These are phyloP conservation scores for Andrena dorsata DNA, from an alignment of 2,888 invertebrate species.

Conservation along the genomic window DNA sequence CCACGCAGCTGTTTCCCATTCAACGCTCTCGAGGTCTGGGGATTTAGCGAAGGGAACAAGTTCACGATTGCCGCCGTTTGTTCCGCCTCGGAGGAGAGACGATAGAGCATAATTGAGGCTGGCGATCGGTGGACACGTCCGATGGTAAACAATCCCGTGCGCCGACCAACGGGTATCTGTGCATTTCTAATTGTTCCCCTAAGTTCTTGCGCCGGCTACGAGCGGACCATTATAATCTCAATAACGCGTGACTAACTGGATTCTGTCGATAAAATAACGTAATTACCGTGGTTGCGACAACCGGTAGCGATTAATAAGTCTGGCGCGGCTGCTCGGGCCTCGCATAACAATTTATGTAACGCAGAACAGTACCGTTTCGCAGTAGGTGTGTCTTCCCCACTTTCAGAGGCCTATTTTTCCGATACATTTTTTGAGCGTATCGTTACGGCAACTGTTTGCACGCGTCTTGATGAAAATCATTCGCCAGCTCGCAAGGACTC, in stretches of 20 bases:
- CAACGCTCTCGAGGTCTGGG: too few relatives aligned
- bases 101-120: too few relatives aligned
- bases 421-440: conserved; percentile 19
- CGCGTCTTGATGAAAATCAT: neutral
- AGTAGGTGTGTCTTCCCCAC: conserved; percentile 48
- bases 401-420: conserved; percentile 1
- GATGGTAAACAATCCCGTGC: neutral
- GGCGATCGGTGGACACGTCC: too few relatives aligned
- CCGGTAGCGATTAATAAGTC: conserved; percentile 57
- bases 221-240: neutral
- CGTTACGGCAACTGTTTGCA: neutral
- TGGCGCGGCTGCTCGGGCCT: conserved; percentile 33
- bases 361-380: conserved; percentile 49
- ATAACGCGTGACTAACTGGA: conserved; percentile 40
- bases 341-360: conserved; percentile 64
- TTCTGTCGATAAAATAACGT: conserved; percentile 38
- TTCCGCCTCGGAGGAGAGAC: neutral
- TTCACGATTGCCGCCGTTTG: neutral
- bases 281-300: conserved; percentile 53
- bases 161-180: neutral
- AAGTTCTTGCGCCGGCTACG: neutral
- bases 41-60: neutral
- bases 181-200: neutral
- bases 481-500: conserved; percentile 16
- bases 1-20: neutral